Evolutionary conservation across 2,888 invertebrate genomes (phyloP).

Genomic region (Philaethria dido): DNA sequence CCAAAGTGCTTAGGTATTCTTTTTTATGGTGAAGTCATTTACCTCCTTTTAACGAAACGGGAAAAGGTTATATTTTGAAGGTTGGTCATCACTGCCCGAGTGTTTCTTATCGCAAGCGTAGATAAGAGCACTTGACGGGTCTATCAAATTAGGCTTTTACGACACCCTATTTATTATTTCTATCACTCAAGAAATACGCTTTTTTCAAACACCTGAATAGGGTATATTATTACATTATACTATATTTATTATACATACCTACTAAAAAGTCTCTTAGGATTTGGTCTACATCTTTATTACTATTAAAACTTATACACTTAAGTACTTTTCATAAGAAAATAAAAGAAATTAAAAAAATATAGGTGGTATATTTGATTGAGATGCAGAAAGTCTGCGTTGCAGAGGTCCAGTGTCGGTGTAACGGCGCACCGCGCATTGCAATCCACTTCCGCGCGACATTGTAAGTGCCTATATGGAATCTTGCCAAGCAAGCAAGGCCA

Average conservation of each 20-base stretch:
- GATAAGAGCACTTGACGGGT: slow-evolving; percentile 40
- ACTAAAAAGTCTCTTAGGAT: not conserved
- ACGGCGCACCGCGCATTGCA: slow-evolving; percentile 23
- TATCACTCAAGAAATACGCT: not conserved
- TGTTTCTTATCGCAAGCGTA: slow-evolving; percentile 39
- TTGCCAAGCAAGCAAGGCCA: slow-evolving; percentile 44
- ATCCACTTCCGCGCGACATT: slow-evolving; percentile 41
- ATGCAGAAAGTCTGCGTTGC: slow-evolving; percentile 15
- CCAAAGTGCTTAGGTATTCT: slow-evolving; percentile 23
- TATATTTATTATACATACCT: not conserved
- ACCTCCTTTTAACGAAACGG: slow-evolving; percentile 38
- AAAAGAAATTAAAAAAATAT: not conserved
- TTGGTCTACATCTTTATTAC: too few species aligned
- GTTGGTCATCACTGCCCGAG: slow-evolving; percentile 37
- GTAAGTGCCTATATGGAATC: slow-evolving; percentile 45
- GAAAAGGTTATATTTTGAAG: slow-evolving; percentile 35
- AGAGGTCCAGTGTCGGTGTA: slow-evolving; percentile 19
- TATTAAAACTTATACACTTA: too few species aligned
- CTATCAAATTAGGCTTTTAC: slow-evolving; percentile 42
- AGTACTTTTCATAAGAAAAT: not conserved
- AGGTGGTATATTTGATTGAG: not conserved
- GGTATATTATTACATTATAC: not conserved
- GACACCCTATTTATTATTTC: slow-evolving; percentile 18
- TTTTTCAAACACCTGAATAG: not conserved
- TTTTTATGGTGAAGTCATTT: slow-evolving; percentile 36